Evolutionary conservation across 2,888 invertebrate species (phyloP).

Genomic region (Leptopilina drosophilae): DNA sequence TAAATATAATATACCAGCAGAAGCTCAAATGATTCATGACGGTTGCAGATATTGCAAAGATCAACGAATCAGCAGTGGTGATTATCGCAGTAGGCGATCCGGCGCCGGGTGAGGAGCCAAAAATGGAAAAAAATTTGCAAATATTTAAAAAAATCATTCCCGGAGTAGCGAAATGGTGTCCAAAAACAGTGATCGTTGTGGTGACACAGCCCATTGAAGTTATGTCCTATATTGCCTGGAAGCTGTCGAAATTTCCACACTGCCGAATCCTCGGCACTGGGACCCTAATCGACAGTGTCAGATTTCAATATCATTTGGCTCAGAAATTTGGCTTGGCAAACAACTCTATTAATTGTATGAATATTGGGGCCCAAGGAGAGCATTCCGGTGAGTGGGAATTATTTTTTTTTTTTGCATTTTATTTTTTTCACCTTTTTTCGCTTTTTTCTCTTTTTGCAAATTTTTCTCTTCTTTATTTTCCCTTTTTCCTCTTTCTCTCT

Average conservation of each 20-base stretch:
- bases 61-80: conserved; percentile 69
- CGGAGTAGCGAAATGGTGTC: conserved; percentile 66
- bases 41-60: conserved; percentile 64
- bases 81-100: conserved; percentile 64
- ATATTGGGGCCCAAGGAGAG: conserved; percentile 80
- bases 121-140: conserved; percentile 64
- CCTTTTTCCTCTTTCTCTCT: no score
- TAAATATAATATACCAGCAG: neutral
- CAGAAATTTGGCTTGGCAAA: conserved; percentile 78
- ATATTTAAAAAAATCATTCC: conserved; percentile 67
- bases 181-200: conserved; percentile 65
- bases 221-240: conserved; percentile 80
- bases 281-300: conserved; percentile 80
- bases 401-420: no score
- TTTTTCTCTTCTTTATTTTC: no score
- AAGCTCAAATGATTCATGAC: conserved; percentile 20
- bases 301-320: conserved; percentile 79
- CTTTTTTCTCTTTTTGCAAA: no score
- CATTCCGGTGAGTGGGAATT: conserved; percentile 67
- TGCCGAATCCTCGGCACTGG: conserved; percentile 80
- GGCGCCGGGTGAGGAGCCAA: conserved; percentile 55
- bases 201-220: conserved; percentile 78
- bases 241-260: conserved; percentile 79
- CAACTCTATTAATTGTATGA: conserved; percentile 78
- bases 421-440: no score